Evolutionary conservation across 2,888 invertebrate genomes (phyloP), one percentile per base, ranked within the genome.

Genomic region (Ectemnius cavifrons): DNA sequence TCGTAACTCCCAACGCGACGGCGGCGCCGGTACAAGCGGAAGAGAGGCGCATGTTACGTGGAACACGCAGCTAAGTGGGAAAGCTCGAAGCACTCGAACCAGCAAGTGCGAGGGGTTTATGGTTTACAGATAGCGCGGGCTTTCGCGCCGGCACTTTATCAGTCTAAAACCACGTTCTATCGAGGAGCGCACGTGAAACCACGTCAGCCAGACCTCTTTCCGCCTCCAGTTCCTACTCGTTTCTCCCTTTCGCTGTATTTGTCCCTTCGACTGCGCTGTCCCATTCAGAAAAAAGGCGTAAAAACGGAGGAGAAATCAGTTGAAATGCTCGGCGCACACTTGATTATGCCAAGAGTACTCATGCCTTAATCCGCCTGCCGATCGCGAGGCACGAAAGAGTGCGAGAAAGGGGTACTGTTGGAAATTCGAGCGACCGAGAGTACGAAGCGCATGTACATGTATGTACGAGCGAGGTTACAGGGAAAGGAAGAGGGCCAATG

Each of bases 81-180:
- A 20, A 63, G 58, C 45, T 8, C 20, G 46, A 47, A 45, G 18
- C 18, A n/a, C 61, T 61, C 61, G 37, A 46, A 18, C 20, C 37
- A 63, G 63, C 46, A 47, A 63, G 63, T 63, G 63, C 20, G 63
- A 63, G 46, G 37, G 37, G 63, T 63, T 63, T 63, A 63, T 47
- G 47, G 63, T 63, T 63, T 63, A 63, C 63, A 63, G 63, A 63
- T 63, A 63, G 46, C 46, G 63, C 16, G 63, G 14, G 63, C 23
- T 63, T 52, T 16, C n/a, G n/a, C 52, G 52, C 5, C 14, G 14
- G 52, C 16, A 11, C 52, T 52, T 13, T 52, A 52, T 52, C 52
- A 52, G 52, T 52, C 52, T 52, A 16, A 52, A 52, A 52, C 52
- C 52, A 14, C 52, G 52, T 52, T 52, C 5, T 52, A 52, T 52